Base-by-base conservation (phyloP, 1,140 invertebrate species). In the Zaprionus africanus region DNA sequence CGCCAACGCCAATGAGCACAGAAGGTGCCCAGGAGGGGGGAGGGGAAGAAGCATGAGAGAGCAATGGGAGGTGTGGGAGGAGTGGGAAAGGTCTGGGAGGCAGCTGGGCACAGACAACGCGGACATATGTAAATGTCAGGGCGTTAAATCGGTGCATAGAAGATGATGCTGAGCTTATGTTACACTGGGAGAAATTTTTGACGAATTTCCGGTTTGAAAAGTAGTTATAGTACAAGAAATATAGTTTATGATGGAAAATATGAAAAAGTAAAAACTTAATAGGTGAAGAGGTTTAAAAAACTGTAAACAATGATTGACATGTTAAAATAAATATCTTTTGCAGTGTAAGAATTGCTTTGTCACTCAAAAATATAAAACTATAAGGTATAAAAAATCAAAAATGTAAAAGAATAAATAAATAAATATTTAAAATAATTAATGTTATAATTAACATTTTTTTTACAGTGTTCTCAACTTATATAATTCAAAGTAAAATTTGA, bases 131-230 rank as follows among this genome's bases (percentile, higher is more conserved):
- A 88, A 88, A 88, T 88, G 84, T 88, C 84, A 85, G 86, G 85
- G 85, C 85, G 85, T 88, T 88, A 88, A 88, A 88, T 88, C 85
- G 85, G 85, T 85, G 84, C 86, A 90, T 85, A 83, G 81, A 87
- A 60, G 62, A 58, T 51, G 74, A 66, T 41, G 28, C 34, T 67
- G 24, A 49, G 22, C 46, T 49, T n/a, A 68, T 61, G 13, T 13
- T 59, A 62, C 76, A 67, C 63, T 57, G 41, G 1, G 4, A 59
- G n/a, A 73, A 67, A 68, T 26, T 0, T 7, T 7, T 9, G 0
- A 0, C 12, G 1, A 28, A 58, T 38, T 72, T 65, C 61, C 38
- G 41, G 41, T 36, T 24, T 43, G 46, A 0, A n/a, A 4, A 60
- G 24, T 28, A 60, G 41, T 17, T 26, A n/a, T n/a, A n/a, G n/a